phyloP scores from a whole-genome alignment of 2,888 invertebrate species.

The Yponomeuta malinellus region DNA sequence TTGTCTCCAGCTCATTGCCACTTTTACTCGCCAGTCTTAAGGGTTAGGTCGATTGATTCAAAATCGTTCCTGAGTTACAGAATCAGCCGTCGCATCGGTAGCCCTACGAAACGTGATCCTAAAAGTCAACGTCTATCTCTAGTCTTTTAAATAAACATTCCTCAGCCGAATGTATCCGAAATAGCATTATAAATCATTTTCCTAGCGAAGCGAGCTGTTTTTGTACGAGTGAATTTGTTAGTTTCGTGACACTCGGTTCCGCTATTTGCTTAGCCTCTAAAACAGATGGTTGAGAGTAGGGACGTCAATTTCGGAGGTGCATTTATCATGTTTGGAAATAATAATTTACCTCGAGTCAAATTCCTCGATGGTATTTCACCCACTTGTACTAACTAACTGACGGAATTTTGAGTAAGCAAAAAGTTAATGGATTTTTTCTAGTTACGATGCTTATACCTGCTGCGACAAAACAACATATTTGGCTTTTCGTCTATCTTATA shows the following conservation, averaged over 20 bases:
- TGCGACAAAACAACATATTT: too few relatives aligned
- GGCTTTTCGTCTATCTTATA: too few relatives aligned
- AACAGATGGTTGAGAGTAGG: slow-evolving; percentile 52
- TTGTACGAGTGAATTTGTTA: slow-evolving; percentile 58
- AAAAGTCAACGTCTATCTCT: slow-evolving; percentile 45
- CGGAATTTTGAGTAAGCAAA: slow-evolving; percentile 25
- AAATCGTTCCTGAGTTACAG: not conserved
- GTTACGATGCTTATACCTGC: not conserved
- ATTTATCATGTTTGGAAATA: slow-evolving; percentile 57
- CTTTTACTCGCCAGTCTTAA: too few relatives aligned
- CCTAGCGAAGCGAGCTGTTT: slow-evolving; percentile 47
- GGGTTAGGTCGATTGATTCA: too few relatives aligned
- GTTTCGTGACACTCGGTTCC: slow-evolving; percentile 73
- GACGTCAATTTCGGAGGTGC: not conserved
- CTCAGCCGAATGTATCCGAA: slow-evolving; percentile 55
- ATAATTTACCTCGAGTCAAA: slow-evolving; percentile 43
- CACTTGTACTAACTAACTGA: slow-evolving; percentile 31
- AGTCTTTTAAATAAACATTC: slow-evolving; percentile 56
- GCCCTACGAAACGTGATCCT: slow-evolving; percentile 45
- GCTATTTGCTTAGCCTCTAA: slow-evolving; percentile 70
- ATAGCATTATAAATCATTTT: slow-evolving; percentile 73
- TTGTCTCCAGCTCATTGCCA: too few relatives aligned
- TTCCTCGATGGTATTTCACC: slow-evolving; percentile 27
- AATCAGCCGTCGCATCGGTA: slow-evolving; percentile 23
- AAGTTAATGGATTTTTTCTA: not conserved